A percentile compares a stretch with the other conserved stretches of the same genome.
Evolutionary conservation across 2,113 vertebrate species (phyloP).

Genomic region (Stegastes partitus): DNA sequence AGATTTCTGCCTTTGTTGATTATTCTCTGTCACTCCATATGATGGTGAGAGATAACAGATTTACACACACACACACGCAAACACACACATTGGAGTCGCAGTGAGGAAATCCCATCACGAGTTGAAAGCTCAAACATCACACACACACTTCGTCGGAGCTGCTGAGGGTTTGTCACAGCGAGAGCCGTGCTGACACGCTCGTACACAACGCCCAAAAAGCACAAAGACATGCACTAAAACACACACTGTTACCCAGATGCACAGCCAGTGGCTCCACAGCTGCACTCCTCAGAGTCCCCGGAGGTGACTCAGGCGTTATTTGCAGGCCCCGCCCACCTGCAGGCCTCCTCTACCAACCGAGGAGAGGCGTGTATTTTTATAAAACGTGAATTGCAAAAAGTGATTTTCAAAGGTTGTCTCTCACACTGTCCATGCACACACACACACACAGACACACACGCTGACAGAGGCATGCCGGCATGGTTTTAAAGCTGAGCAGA

Average conservation of each 20-base stretch:
- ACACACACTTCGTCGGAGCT: slow-evolving; percentile 25
- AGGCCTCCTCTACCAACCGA: slow-evolving; percentile 9
- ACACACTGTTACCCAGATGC: slow-evolving; percentile 59
- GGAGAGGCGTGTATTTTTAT: not conserved
- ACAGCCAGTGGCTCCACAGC: slow-evolving; percentile 53
- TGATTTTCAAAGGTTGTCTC: not conserved
- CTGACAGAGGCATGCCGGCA: not conserved
- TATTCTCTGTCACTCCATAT: slow-evolving; percentile 51
- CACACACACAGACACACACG: not conserved
- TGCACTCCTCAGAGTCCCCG: slow-evolving; percentile 46
- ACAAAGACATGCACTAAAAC: slow-evolving; percentile 30
- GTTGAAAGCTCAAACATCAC: slow-evolving; percentile 59
- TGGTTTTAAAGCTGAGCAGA: slow-evolving; percentile 26
- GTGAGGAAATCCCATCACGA: slow-evolving; percentile 63
- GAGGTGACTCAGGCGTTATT: slow-evolving; percentile 46
- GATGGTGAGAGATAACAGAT: slow-evolving; percentile 61
- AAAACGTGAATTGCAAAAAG: slow-evolving; percentile 4
- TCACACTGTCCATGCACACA: slow-evolving; percentile 1
- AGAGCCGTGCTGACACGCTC: slow-evolving; percentile 28
- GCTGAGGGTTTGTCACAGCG: slow-evolving; percentile 53
- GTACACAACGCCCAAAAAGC: slow-evolving; percentile 4
- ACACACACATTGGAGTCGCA: slow-evolving; percentile 35
- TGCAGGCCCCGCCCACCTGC: slow-evolving; percentile 52
- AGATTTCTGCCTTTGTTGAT: slow-evolving; percentile 58
- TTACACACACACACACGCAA: slow-evolving; percentile 27